Evolutionary conservation across 1,140 invertebrate genomes (phyloP).

Genomic region (Brachionus calyciflorus): DNA sequence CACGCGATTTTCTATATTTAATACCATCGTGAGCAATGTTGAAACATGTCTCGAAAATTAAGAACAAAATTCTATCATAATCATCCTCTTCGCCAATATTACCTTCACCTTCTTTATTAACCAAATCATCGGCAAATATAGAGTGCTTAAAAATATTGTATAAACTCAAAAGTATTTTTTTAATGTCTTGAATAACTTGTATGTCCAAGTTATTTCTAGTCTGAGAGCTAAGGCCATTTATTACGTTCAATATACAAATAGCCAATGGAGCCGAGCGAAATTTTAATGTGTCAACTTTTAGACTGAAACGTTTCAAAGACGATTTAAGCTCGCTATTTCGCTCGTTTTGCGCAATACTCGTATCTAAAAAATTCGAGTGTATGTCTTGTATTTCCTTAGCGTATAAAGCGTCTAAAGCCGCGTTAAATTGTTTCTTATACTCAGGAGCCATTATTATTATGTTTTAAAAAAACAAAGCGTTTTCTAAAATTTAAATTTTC

Average conservation of each 20-base stretch:
- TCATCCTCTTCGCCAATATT: conserved; percentile 42
- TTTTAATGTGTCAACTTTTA: conserved; percentile 39
- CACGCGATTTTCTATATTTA: conserved; percentile 36
- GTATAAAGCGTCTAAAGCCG: conserved; percentile 36
- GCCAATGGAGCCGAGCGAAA: conserved; percentile 33
- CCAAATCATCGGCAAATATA: conserved; percentile 8
- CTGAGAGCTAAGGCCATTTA: conserved; percentile 27
- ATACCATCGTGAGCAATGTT: conserved; percentile 45
- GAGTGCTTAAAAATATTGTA: conserved; percentile 44
- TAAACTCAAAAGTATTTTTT: conserved; percentile 17
- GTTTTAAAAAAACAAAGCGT: no score
- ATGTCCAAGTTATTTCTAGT: conserved; percentile 34
- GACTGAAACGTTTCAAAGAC: neutral
- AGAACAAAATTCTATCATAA: conserved; percentile 31
- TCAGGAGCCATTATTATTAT: conserved; percentile 21
- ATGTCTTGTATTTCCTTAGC: conserved; percentile 46
- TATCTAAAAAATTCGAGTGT: conserved; percentile 39
- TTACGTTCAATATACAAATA: conserved; percentile 38
- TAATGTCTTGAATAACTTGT: conserved; percentile 35
- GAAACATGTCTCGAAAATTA: conserved; percentile 36
- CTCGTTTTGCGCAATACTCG: neutral
- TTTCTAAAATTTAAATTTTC: no score
- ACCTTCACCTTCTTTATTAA: conserved; percentile 31
- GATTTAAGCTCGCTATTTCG: conserved; percentile 30
- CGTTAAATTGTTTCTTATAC: conserved; percentile 42